These are phyloP conservation scores for Halcyon senegalensis DNA, from an alignment of 2,113 vertebrate genomes.

Conservation along the genomic window DNA sequence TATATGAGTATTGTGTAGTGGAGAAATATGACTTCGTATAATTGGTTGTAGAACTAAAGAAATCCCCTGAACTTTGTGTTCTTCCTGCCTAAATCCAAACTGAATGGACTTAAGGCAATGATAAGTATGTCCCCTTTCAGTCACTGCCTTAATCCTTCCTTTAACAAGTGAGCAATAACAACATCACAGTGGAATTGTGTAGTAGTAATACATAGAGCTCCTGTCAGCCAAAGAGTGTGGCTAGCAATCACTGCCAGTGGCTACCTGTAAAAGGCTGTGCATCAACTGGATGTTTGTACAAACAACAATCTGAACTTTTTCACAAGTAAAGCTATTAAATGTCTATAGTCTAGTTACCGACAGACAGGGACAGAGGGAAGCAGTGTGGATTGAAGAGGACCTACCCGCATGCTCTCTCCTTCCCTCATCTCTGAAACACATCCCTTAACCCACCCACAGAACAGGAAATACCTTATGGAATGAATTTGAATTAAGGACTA, in stretches of 20 bases:
- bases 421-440: background rate
- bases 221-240: background rate
- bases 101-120: constrained; percentile 8
- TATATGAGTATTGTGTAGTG: background rate
- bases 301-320: background rate
- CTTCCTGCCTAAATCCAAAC: constrained; percentile 43
- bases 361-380: background rate
- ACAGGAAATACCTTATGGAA: background rate
- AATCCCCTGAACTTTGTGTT: constrained; percentile 26
- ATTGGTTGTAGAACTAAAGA: constrained; percentile 8
- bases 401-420: background rate
- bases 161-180: constrained; percentile 40
- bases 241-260: background rate
- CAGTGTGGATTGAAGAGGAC: background rate
- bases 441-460: background rate
- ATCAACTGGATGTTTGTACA: background rate
- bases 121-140: constrained; percentile 26
- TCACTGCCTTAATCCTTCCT: constrained; percentile 15
- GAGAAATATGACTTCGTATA: background rate
- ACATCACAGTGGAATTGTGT: background rate
- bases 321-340: background rate
- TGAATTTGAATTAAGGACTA: background rate
- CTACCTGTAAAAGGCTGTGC: background rate
- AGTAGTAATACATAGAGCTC: background rate
- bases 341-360: background rate